Conservation (phyloP, 2,888 invertebrate genomes). For the Epirrita christyi region DNA sequence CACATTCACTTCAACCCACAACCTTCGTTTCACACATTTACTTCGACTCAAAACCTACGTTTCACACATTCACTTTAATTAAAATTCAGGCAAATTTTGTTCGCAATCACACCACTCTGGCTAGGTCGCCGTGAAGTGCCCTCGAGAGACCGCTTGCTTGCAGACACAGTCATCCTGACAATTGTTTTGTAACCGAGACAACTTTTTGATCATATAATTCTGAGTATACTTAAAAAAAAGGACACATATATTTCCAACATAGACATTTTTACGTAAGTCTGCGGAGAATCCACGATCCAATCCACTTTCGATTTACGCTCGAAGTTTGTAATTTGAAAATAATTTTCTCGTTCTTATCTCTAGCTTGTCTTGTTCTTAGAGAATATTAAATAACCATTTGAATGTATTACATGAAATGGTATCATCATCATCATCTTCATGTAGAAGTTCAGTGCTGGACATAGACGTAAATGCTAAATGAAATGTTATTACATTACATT, state of each 20-base stretch:
- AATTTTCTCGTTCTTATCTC: background rate
- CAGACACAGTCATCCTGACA: constrained; percentile 24
- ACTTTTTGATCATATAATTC: constrained; percentile 40
- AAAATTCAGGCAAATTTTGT: constrained; percentile 21
- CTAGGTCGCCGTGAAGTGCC: constrained; percentile 39
- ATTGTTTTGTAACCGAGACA: constrained; percentile 37
- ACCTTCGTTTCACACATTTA: too few species aligned
- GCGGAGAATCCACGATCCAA: background rate
- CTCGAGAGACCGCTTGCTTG: constrained; percentile 40
- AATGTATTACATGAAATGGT: background rate
- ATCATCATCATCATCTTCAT: too few species aligned
- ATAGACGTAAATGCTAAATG: too few species aligned
- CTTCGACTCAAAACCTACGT: too few species aligned
- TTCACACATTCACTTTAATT: background rate
- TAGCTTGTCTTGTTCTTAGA: background rate
- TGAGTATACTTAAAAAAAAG: too few species aligned
- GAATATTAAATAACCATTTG: background rate
- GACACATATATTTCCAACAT: background rate
- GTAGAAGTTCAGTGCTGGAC: too few species aligned
- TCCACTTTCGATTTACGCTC: background rate
- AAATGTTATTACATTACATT: too few species aligned
- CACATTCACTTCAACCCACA: too few species aligned
- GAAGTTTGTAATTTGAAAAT: constrained; percentile 5
- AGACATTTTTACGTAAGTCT: background rate
- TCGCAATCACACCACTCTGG: constrained; percentile 4